These are phyloP conservation scores for Pinna nobilis DNA, from an alignment of 1,140 invertebrate species.

Conservation along the genomic window DNA sequence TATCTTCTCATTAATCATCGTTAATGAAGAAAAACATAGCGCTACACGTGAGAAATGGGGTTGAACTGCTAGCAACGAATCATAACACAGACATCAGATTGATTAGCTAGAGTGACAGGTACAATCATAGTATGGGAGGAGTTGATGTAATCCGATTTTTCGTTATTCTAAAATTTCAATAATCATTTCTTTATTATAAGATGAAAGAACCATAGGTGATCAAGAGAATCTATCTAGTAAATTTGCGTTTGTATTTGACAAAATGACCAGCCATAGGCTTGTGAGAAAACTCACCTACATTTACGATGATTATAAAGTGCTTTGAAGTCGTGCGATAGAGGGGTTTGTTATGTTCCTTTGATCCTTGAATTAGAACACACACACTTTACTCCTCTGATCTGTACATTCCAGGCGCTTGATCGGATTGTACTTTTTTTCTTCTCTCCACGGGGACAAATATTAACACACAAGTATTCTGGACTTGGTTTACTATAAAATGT, in stretches of 20 bases:
- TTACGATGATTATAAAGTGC: background rate
- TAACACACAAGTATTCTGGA: background rate
- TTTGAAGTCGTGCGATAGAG: slow-evolving; percentile 10
- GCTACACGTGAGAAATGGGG: slow-evolving; percentile 11
- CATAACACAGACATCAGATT: slow-evolving; percentile 7
- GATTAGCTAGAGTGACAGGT: slow-evolving; percentile 7
- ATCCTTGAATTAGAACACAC: slow-evolving; percentile 10
- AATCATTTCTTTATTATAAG: slow-evolving; percentile 22
- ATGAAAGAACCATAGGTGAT: slow-evolving; percentile 13
- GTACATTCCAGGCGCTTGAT: background rate
- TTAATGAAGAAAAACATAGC: slow-evolving; percentile 6
- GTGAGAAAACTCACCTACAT: background rate
- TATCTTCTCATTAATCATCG: background rate
- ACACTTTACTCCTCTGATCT: background rate
- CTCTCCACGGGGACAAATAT: background rate
- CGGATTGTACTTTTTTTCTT: background rate
- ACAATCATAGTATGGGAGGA: slow-evolving; percentile 10
- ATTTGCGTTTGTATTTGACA: background rate
- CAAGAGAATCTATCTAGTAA: slow-evolving; percentile 15
- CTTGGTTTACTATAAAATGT: background rate
- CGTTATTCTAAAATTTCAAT: slow-evolving; percentile 14
- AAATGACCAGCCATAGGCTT: slow-evolving; percentile 1
- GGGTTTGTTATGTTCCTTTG: slow-evolving; percentile 8
- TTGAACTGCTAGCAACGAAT: slow-evolving; percentile 5
- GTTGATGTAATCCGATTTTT: slow-evolving; percentile 3